phyloP scores from a whole-genome alignment of 2,797 vertebrate genomes.

The Dromococcyx pavoninus region DNA sequence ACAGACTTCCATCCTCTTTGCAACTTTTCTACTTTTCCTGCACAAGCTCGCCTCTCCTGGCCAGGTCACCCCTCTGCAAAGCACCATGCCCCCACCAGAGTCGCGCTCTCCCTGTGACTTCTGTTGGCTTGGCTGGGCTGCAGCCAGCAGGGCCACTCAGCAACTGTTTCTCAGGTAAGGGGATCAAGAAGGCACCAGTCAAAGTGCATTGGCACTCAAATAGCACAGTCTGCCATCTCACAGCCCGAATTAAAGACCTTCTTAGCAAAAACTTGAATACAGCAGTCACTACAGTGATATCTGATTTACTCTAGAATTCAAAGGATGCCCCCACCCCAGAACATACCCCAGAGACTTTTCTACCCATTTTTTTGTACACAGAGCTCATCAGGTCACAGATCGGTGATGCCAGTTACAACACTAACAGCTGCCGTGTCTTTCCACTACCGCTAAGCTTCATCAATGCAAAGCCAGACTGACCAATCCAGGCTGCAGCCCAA shows the following conservation, averaged over 20 bases:
- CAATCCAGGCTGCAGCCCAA: neutral
- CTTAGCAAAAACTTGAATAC: neutral
- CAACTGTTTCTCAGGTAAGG: accelerated
- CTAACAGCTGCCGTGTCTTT: neutral
- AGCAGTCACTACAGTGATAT: neutral
- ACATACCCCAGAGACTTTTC: neutral
- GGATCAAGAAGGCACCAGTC: neutral
- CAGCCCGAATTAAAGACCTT: neutral
- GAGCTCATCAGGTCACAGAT: neutral
- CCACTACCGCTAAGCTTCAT: neutral
- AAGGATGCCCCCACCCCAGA: neutral
- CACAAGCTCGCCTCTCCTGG: neutral
- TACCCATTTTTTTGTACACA: neutral
- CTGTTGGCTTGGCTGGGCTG: neutral
- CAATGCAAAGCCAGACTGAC: neutral
- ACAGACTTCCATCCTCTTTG: neutral
- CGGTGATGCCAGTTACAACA: neutral
- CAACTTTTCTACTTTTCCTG: neutral
- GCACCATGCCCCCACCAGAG: accelerated
- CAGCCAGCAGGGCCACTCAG: accelerated
- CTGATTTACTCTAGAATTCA: neutral
- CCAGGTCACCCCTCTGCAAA: neutral
- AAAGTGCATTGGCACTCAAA: neutral
- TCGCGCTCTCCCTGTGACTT: accelerated
- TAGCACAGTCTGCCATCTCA: neutral